Conservation (phyloP, 2,797 vertebrate species). For the Novumbra hubbsi region DNA sequence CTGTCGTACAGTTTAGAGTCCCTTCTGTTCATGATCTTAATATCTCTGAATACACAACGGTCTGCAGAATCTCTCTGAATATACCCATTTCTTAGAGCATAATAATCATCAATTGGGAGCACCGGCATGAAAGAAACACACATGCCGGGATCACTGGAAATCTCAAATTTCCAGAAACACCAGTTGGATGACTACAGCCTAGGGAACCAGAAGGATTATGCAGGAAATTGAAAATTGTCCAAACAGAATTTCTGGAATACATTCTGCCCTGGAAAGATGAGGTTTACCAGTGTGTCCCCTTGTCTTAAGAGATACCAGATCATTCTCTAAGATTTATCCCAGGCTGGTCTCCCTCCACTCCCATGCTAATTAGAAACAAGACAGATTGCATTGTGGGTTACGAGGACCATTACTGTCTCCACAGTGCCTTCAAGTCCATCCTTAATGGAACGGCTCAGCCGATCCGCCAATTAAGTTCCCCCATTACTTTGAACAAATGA, state of each 20-base stretch:
- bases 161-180: no score
- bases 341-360: neutral
- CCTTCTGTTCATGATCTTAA: no score
- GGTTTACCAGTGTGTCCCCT: neutral
- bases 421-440: conserved; percentile 11
- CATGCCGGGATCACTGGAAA: no score
- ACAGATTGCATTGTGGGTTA: conserved; percentile 71
- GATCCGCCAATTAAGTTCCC: conserved; percentile 47
- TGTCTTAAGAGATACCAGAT: neutral
- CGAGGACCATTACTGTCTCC: conserved; percentile 49
- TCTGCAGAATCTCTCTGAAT: no score
- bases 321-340: neutral
- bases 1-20: no score
- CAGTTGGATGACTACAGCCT: no score
- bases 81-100: no score
- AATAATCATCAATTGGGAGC: no score
- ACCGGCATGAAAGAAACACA: no score
- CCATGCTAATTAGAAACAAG: conserved; percentile 66
- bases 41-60: no score
- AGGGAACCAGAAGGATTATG: no score
- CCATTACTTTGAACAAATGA: conserved; percentile 50
- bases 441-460: conserved; percentile 56
- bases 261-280: neutral
- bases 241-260: neutral
- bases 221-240: no score